Evolutionary conservation across 2,888 invertebrate genomes (phyloP).

Genomic region (Pogonocherus hispidulus): DNA sequence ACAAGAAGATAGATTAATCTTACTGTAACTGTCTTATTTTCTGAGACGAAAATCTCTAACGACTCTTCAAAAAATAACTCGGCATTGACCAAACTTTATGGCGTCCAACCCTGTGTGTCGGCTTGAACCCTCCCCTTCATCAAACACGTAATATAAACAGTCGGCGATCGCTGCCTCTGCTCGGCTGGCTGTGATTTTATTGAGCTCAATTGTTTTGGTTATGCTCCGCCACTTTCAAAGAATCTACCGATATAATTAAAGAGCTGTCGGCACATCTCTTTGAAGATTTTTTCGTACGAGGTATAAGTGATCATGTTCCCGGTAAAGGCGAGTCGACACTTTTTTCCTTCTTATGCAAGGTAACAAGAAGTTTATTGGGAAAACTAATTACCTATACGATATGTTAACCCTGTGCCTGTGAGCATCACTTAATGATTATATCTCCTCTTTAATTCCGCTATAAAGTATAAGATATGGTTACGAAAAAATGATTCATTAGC

Average conservation of each 20-base stretch:
- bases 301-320: conserved; percentile 43
- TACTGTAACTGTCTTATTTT: too few relatives aligned
- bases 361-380: conserved; percentile 33
- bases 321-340: conserved; percentile 41
- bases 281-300: conserved; percentile 47
- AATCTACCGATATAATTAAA: conserved; percentile 50
- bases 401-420: conserved; percentile 16
- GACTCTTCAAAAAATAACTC: too few relatives aligned
- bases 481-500: too few relatives aligned
- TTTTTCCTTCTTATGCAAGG: conserved; percentile 43
- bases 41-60: too few relatives aligned
- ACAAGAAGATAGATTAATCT: too few relatives aligned
- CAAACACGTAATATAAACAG: conserved; percentile 41
- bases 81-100: too few relatives aligned
- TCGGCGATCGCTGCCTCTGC: conserved; percentile 31
- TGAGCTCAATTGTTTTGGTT: conserved; percentile 50
- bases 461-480: background rate
- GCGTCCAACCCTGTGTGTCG: conserved; percentile 13
- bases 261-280: conserved; percentile 46
- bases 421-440: background rate
- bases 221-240: conserved; percentile 48
- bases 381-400: conserved; percentile 30
- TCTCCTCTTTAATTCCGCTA: background rate
- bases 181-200: conserved; percentile 50
- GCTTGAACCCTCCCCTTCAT: conserved; percentile 40